Evolutionary conservation across 2,797 vertebrate genomes (phyloP), one percentile per base, ranked within the genome.

Genomic region (Tympanoctomys barrerae): DNA sequence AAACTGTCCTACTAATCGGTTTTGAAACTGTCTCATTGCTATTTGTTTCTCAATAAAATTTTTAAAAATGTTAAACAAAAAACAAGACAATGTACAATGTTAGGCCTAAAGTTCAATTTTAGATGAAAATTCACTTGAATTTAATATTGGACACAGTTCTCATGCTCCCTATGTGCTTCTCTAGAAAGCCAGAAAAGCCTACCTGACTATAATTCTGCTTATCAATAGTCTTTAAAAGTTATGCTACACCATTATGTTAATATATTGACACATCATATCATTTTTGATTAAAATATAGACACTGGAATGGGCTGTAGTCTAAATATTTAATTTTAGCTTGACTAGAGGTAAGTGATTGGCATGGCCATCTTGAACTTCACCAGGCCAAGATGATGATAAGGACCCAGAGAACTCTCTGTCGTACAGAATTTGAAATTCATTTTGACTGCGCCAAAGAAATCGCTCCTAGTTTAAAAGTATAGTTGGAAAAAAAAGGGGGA

Each of bases 231-330:
- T 89, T 89, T 78, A 61, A 26, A 81, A 86, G 13, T 13, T 54
- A 13, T 21, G 57, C 19, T 21, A 21, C 19, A 59, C 57, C 19
- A 21, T 46, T 10, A 2, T 54, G 33, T 92, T 21, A 7, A 71
- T 9, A 12, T 73, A 22, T 39, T 83, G 71, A 73, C 61, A 80
- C 83, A 39, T 39, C 39, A 59, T 8, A 75, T 0, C 22, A 57
- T 16, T 84, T 26, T 94, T 70, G 57, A 78, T 75, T 94, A 91
- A 90, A 87, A 86, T 93, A 70, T n/a, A 95, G 91, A 12, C 13
- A 80, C 12, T 36, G 21, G 49, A 85, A 68, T 24, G 3, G 22
- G 1, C 68, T 13, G 77, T 6, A 83, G 39, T 89, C 9, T 59
- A 95, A 66, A 90, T 61, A 88, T 49, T 77, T 80, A 90, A 93